Evolutionary conservation across 2,797 vertebrate species (phyloP).

Genomic region (Schizothorax lantsangensis): DNA sequence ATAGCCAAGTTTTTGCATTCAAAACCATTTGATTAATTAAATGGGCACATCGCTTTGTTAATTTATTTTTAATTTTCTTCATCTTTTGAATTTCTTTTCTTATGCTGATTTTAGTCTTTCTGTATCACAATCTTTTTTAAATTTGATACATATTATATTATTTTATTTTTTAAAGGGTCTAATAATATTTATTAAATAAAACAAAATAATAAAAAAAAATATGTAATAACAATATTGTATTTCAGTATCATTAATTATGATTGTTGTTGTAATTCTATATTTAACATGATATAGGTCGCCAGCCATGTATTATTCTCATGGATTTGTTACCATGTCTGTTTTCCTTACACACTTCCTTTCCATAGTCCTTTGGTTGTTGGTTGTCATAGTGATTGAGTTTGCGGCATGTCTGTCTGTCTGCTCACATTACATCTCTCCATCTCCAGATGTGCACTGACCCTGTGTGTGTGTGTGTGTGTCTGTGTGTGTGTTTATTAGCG

Average conservation of each 20-base stretch:
- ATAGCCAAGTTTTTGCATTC: not conserved
- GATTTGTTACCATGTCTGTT: not conserved
- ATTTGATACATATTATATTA: not conserved
- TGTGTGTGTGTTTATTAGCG: not conserved
- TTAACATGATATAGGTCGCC: not conserved
- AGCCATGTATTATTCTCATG: not conserved
- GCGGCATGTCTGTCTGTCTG: conserved; percentile 39
- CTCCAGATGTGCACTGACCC: conserved; percentile 37
- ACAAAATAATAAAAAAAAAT: not conserved
- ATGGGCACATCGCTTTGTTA: not conserved
- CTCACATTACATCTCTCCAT: conserved; percentile 33
- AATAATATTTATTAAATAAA: not conserved
- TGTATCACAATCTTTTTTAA: no score
- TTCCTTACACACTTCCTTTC: not conserved
- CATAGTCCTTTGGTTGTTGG: not conserved
- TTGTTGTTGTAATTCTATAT: not conserved
- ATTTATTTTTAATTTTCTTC: not conserved
- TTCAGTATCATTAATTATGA: not conserved
- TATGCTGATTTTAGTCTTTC: not conserved
- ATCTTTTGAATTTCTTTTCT: not conserved
- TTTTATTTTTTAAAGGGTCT: not conserved
- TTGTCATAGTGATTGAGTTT: conserved; percentile 39
- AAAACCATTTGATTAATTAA: not conserved
- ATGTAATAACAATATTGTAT: not conserved
- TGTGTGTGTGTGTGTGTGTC: not conserved